phyloP scores from a whole-genome alignment of 1,140 invertebrate genomes.

The Drosophila parabipectinata region DNA sequence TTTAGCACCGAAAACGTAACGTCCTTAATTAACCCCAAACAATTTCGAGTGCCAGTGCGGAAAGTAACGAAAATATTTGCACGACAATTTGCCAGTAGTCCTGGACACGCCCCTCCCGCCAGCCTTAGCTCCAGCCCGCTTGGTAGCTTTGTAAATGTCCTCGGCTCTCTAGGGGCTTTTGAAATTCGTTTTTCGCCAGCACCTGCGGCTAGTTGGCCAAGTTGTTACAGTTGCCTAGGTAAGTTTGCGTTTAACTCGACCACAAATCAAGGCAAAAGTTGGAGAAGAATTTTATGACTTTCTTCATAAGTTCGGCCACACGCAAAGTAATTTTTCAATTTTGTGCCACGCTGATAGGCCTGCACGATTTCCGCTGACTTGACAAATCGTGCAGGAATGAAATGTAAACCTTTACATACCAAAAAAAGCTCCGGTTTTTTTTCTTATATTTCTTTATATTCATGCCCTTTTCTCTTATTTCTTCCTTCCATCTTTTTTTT shows the following conservation, averaged over 20 bases:
- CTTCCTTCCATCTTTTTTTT: slow-evolving; percentile 10
- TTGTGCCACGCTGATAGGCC: slow-evolving; percentile 78
- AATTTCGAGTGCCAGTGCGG: slow-evolving; percentile 48
- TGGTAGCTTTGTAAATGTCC: slow-evolving; percentile 26
- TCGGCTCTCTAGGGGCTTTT: slow-evolving; percentile 37
- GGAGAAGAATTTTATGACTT: slow-evolving; percentile 63
- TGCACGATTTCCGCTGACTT: slow-evolving; percentile 83
- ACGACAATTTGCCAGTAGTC: slow-evolving; percentile 35
- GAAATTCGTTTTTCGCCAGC: slow-evolving; percentile 30
- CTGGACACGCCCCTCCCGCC: background rate
- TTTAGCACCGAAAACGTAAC: slow-evolving; percentile 36
- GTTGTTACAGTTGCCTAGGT: slow-evolving; percentile 39
- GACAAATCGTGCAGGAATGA: slow-evolving; percentile 82
- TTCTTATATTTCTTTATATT: slow-evolving; percentile 7
- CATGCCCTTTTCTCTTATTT: slow-evolving; percentile 16
- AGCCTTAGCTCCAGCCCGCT: too few relatives aligned
- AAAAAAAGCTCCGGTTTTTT: slow-evolving; percentile 4
- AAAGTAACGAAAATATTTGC: slow-evolving; percentile 47
- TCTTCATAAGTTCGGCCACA: slow-evolving; percentile 74
- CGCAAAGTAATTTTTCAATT: slow-evolving; percentile 82
- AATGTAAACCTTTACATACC: slow-evolving; percentile 69
- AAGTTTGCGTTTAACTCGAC: slow-evolving; percentile 65
- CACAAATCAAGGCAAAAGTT: slow-evolving; percentile 67
- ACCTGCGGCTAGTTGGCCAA: slow-evolving; percentile 47
- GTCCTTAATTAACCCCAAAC: slow-evolving; percentile 49